Base-by-base conservation (phyloP, 2,113 vertebrate species). In the Zootoca vivipara region DNA sequence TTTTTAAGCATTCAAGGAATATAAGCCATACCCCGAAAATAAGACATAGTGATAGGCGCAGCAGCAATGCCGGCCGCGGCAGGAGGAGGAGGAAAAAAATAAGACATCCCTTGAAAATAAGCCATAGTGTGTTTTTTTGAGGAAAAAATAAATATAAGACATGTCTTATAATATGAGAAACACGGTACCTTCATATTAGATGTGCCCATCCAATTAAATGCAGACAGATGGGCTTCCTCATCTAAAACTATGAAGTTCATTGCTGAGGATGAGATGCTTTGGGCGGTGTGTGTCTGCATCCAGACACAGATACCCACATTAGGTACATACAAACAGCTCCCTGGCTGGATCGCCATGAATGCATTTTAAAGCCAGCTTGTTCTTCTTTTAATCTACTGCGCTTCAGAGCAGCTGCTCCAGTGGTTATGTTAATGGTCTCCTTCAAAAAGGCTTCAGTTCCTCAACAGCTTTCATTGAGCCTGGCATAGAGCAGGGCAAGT, bases 381-480 rank as follows among this genome's bases (percentile, higher is more conserved):
- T 67, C 2, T 62, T 82, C 79, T 38, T 30, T 38, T 64, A 62
- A 62, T 38, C 38, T 82, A 33, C 26, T 64, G 35, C 16, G 86
- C 20, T 2, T 2, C 9, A 4, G n/a, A 85, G 46, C 40, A 91
- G n/a, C 26, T 90, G 75, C 77, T 62, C 30, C 85, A 91, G 74
- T 82, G 22, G 74, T 64, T 58, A 77, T 22, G 87, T 82, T 33
- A 73, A 70, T 89, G 30, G 5, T 87, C 28, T 92, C 35, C 42
- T 89, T 83, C 56, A 46, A 86, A 33, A 65, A 92, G 88, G 8
- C 64, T 35, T 87, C 46, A 20, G 2, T 88, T 90, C 40, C 89
- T 85, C 85, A 74, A 78, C 87, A 65, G 72, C 74, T 91, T 78
- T 77, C 72, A 30, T 20, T 58, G 16, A 56, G 28, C 30, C 30